A percentile compares a stretch with the other conserved stretches of the same genome.
Evolutionary conservation across 1,140 invertebrate species (phyloP).

Genomic region (Nasonia giraulti): DNA sequence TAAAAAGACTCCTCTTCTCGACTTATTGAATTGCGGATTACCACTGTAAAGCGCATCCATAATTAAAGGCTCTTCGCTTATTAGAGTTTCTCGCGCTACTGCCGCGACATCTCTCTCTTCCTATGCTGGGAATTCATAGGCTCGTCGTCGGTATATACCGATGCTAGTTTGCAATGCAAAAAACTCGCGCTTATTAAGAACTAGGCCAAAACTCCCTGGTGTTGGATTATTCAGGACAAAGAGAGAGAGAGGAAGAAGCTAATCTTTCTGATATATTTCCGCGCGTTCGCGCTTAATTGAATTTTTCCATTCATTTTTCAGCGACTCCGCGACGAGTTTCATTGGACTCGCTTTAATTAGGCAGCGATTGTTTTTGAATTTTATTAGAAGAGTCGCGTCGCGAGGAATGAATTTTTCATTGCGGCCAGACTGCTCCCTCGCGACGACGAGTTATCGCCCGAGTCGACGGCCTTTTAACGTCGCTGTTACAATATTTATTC

Average conservation of each 20-base stretch:
- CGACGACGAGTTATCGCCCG: no score
- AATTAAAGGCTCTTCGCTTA: not conserved
- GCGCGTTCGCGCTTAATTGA: constrained; percentile 27
- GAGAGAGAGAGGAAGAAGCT: not conserved
- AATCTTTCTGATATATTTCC: constrained; percentile 47
- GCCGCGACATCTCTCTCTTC: no score
- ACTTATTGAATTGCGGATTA: not conserved
- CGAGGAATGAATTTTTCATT: not conserved
- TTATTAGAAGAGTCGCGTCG: not conserved
- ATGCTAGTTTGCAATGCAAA: constrained; percentile 44
- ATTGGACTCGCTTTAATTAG: constrained; percentile 29
- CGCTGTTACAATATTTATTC: not conserved
- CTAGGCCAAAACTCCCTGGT: not conserved
- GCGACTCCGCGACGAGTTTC: not conserved
- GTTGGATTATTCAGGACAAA: constrained; percentile 43
- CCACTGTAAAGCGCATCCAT: not conserved
- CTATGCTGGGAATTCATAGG: not conserved
- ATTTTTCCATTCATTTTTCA: constrained; percentile 47
- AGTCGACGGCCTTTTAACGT: no score
- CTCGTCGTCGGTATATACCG: constrained; percentile 12
- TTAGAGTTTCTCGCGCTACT: not conserved
- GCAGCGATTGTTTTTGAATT: not conserved
- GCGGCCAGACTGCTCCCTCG: not conserved
- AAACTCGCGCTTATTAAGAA: constrained; percentile 40
- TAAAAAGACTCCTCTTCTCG: no score